phyloP scores from a whole-genome alignment of 1,140 invertebrate species.

The Melanaphis sacchari region DNA sequence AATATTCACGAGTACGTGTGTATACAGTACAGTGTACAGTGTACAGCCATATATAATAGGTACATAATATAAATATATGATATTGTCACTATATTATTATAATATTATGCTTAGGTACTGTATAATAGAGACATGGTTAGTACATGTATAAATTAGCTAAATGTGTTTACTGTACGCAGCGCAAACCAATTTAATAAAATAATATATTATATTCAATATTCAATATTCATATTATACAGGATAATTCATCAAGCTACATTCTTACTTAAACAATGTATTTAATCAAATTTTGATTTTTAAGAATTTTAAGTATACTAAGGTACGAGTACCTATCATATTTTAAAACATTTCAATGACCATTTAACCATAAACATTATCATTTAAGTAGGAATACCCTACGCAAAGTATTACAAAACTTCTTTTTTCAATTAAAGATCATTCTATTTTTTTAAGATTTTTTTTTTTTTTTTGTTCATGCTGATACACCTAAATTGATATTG shows the following conservation, averaged over 20 bases:
- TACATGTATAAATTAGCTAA: not conserved
- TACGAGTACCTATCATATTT: too few relatives aligned
- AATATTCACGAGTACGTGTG: not conserved
- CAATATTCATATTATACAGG: not conserved
- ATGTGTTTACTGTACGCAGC: not conserved
- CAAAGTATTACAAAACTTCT: not conserved
- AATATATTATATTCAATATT: not conserved
- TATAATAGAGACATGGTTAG: not conserved
- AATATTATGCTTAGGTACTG: not conserved
- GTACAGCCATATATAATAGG: not conserved
- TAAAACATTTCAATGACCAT: not conserved
- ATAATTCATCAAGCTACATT: not conserved
- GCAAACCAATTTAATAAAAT: not conserved
- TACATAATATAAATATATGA: not conserved
- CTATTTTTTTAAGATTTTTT: not conserved
- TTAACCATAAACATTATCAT: too few relatives aligned
- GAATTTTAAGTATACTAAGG: too few relatives aligned
- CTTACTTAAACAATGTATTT: not conserved
- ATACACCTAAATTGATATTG: too few relatives aligned
- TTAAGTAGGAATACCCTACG: not conserved
- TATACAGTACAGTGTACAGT: too few relatives aligned
- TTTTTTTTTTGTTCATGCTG: too few relatives aligned
- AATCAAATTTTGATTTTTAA: not conserved
- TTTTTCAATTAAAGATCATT: not conserved
- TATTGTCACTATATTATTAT: not conserved